phyloP scores from a whole-genome alignment of 2,888 invertebrate species.

The Heliconius ethilla region DNA sequence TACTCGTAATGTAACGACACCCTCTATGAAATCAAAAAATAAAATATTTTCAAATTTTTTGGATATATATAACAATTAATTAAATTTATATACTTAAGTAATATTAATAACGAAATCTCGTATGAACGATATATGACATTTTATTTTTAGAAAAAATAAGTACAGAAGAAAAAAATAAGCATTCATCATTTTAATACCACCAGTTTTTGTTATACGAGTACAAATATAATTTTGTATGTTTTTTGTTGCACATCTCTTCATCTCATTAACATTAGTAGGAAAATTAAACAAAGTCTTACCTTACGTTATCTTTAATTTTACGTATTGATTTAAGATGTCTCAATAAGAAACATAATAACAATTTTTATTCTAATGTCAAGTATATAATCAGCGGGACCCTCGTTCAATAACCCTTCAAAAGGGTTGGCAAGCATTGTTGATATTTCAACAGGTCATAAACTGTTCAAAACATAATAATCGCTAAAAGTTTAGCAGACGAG shows the following conservation, averaged over 20 bases:
- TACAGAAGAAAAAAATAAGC: too few species aligned
- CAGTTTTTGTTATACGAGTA: background rate
- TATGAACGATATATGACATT: background rate
- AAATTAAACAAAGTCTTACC: background rate
- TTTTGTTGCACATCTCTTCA: background rate
- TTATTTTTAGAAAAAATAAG: background rate
- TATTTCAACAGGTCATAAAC: conserved; percentile 44
- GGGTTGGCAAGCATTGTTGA: conserved; percentile 42
- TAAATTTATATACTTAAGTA: background rate
- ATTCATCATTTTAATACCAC: too few species aligned
- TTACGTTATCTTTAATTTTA: background rate
- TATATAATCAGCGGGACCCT: conserved; percentile 30
- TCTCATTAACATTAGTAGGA: background rate
- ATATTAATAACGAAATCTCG: background rate
- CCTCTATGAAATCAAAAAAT: background rate
- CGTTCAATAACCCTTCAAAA: conserved; percentile 33
- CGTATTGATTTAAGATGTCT: background rate
- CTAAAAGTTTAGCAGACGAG: conserved; percentile 46
- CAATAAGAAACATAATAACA: conserved; percentile 7
- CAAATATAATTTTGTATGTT: background rate
- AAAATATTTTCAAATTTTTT: background rate
- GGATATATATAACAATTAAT: background rate
- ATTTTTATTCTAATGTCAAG: conserved; percentile 28
- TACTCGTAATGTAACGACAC: background rate
- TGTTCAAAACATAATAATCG: conserved; percentile 42